Base-by-base conservation (phyloP, 2,888 invertebrate genomes). In the Tipula unca region DNA sequence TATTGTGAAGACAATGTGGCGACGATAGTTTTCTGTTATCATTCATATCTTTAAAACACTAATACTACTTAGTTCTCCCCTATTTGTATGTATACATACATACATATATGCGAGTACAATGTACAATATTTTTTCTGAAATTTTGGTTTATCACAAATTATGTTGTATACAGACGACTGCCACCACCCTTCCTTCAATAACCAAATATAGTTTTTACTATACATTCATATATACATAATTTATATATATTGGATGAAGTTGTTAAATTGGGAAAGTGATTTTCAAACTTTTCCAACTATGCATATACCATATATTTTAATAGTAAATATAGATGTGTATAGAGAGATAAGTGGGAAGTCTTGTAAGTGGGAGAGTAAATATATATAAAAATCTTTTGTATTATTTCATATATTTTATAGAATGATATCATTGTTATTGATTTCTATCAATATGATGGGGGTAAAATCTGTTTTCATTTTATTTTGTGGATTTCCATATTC, bases 401-500 rank as follows among this genome's bases (percentile, higher is more conserved):
- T 32, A 48, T 17, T 48, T 48, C 17, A 25, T 25, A 69, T 69
- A 69, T 25, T 25, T 10, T 8, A 25, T 17, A 25, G 48, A 17
- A 48, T 69, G 69, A 69, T 69, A 69, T 69, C 69, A 69, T 69
- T 69, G 69, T 20, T 69, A 69, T 69, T 69, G 69, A 69, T 69
- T 69, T 69, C 69, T 13, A 69, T 69, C 69, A 69, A 69, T 69
- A 69, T 3, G 17, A 10, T 1, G 69, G 69, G 69, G 69, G 6
- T 25, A 69, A 69, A 69, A 69, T 17, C n/a, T n/a, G 48, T 54
- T 54, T 69, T 69, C 69, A 17, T 54, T 69, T 25, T 69, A 25
- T 69, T 13, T 25, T 20, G 69, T 25, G 10, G 25, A 69, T 69
- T 69, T 69, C 25, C 25, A 69, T 69, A 69, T 25, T 20, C 48